Conservation (phyloP, 2,113 vertebrate genomes). For the Sporophila hypoxantha region DNA sequence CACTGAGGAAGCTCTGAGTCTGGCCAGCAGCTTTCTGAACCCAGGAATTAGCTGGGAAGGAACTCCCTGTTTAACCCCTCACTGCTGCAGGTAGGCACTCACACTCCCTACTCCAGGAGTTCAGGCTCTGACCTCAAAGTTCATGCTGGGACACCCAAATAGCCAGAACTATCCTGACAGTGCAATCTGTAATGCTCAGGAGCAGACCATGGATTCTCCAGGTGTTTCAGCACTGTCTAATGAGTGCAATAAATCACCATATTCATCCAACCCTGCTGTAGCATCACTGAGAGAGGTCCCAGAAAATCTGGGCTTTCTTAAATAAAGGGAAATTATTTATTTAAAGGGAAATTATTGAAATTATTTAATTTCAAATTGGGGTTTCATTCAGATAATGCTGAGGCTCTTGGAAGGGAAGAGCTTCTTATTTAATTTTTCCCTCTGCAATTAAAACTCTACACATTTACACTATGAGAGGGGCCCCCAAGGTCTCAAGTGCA, state of each 20-base stretch:
- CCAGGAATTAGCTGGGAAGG: not conserved
- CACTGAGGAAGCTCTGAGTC: not conserved
- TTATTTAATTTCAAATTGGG: not conserved
- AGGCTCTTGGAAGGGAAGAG: not conserved
- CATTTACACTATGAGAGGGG: not conserved
- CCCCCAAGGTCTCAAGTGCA: not conserved
- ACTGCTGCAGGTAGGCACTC: not conserved
- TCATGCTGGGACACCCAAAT: not conserved
- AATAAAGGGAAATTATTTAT: not conserved
- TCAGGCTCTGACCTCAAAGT: not conserved
- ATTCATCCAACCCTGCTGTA: not conserved
- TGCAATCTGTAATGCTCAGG: not conserved
- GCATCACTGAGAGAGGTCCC: not conserved
- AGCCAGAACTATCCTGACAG: not conserved
- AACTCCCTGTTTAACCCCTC: not conserved
- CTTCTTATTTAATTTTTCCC: not conserved
- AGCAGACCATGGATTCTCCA: not conserved
- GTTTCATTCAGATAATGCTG: not conserved
- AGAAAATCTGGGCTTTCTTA: not conserved
- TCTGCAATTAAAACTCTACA: not conserved
- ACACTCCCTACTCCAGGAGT: not conserved
- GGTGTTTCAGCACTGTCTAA: not conserved
- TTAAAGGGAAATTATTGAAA: not conserved
- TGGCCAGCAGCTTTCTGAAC: not conserved
- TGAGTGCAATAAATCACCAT: not conserved